Evolutionary conservation across 2,888 invertebrate species (phyloP).

Genomic region (Catocala nupta): DNA sequence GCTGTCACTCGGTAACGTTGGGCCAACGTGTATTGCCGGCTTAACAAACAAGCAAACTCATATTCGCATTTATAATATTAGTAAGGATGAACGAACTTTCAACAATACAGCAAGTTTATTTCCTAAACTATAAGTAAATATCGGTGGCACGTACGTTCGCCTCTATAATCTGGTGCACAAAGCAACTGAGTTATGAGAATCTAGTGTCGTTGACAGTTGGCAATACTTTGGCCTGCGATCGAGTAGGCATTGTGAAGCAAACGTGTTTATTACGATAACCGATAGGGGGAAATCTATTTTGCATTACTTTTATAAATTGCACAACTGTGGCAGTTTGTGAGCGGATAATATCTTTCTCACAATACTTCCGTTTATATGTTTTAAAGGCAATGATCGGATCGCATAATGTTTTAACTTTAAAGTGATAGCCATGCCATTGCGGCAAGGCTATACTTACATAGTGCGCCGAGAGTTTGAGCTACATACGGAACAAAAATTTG

Average conservation of each 20-base stretch:
- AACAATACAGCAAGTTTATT: constrained; percentile 1
- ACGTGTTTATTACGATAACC: constrained; percentile 32
- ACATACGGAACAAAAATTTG: too few relatives aligned
- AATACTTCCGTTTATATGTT: background rate
- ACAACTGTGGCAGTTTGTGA: background rate
- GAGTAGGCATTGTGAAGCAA: constrained; percentile 38
- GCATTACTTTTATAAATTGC: constrained; percentile 14
- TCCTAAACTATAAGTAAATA: constrained; percentile 27
- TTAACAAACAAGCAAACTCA: too few relatives aligned
- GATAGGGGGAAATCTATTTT: constrained; percentile 27
- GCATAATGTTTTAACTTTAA: too few relatives aligned
- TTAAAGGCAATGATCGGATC: too few relatives aligned
- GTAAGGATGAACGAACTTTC: too few relatives aligned
- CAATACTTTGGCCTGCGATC: constrained; percentile 35
- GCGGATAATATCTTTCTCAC: background rate
- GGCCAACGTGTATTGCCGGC: too few relatives aligned
- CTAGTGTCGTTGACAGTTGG: constrained; percentile 60
- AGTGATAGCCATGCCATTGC: too few relatives aligned
- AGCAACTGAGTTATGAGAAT: constrained; percentile 61
- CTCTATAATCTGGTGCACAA: constrained; percentile 56
- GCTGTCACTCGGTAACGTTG: too few relatives aligned
- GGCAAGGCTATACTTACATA: too few relatives aligned
- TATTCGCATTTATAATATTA: too few relatives aligned
- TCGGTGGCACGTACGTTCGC: constrained; percentile 21
- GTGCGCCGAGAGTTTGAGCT: too few relatives aligned